Conservation (phyloP, 1,140 invertebrate species). For the Arion vulgaris region DNA sequence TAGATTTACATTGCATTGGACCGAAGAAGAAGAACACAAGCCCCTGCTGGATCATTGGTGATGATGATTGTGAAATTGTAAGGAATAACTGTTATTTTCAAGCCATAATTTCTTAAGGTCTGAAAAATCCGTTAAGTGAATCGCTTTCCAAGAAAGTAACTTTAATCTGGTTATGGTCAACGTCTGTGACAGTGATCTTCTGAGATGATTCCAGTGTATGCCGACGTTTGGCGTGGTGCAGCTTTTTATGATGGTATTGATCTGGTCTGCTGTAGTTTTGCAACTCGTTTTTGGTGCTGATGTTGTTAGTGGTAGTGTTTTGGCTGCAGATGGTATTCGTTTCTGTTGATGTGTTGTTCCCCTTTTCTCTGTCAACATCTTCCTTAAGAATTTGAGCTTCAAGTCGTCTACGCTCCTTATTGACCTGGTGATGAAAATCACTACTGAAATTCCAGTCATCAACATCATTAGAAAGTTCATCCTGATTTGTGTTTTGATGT, state of each 20-base stretch:
- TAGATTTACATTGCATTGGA: too few species aligned
- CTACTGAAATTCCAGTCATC: conserved; percentile 34
- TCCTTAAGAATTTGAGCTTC: conserved; percentile 31
- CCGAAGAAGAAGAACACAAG: too few species aligned
- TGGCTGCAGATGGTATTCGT: not conserved
- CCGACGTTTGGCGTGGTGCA: conserved; percentile 32
- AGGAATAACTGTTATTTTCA: too few species aligned
- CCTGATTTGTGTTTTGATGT: not conserved
- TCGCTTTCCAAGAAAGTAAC: conserved; percentile 30
- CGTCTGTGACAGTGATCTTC: conserved; percentile 29
- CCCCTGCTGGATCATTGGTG: too few species aligned
- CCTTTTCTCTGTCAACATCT: not conserved
- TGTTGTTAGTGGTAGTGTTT: not conserved
- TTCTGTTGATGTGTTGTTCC: not conserved
- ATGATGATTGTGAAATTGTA: too few species aligned
- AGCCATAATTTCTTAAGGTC: not conserved
- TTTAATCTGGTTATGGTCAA: conserved; percentile 23
- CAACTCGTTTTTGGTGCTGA: not conserved
- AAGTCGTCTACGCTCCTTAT: conserved; percentile 10
- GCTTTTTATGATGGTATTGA: conserved; percentile 35
- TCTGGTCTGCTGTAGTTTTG: conserved; percentile 26
- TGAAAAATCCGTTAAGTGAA: conserved; percentile 25
- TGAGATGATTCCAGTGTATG: conserved; percentile 10
- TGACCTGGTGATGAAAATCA: conserved; percentile 10
- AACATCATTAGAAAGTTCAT: not conserved